A percentile compares a stretch with the other conserved stretches of the same genome.
These are phyloP conservation scores for Melipona quadrifasciata DNA, from an alignment of 1,140 invertebrate species.

Conservation along the genomic window DNA sequence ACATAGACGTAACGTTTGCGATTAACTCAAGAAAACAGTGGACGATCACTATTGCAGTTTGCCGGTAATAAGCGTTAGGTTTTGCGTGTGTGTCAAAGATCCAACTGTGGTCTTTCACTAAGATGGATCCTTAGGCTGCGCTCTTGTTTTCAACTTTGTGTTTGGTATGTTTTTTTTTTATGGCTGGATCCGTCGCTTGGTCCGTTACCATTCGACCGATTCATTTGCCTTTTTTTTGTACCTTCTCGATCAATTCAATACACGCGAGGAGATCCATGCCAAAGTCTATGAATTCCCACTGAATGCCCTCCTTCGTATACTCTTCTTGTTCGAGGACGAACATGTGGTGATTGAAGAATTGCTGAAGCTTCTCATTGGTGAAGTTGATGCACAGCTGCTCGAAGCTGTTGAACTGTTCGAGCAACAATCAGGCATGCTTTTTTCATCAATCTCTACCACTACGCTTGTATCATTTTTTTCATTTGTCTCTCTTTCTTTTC, in stretches of 20 bases:
- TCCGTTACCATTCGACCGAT: conserved; percentile 54
- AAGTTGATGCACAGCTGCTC: conserved; percentile 99
- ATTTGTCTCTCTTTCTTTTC: conserved; percentile 11
- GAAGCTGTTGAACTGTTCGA: conserved; percentile 96
- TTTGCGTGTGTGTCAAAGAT: conserved; percentile 22
- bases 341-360: conserved; percentile 99
- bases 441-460: not conserved
- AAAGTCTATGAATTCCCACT: conserved; percentile 98
- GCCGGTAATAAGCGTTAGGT: conserved; percentile 70
- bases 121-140: conserved; percentile 39
- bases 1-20: conserved; percentile 44
- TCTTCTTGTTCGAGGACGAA: conserved; percentile 99
- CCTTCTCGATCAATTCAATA: conserved; percentile 99
- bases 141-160: conserved; percentile 20
- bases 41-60: conserved; percentile 73
- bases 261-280: conserved; percentile 98
- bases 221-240: conserved; percentile 79
- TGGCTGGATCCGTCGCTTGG: conserved; percentile 44
- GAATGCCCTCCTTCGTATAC: conserved; percentile 97
- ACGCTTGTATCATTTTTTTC: conserved; percentile 11
- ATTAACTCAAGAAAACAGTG: conserved; percentile 77
- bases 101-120: conserved; percentile 8
- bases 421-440: conserved; percentile 74
- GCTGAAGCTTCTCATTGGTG: conserved; percentile 98
- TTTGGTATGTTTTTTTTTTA: conserved; percentile 31